phyloP scores from a whole-genome alignment of 2,888 invertebrate genomes.

The Drosophila infuscata region DNA sequence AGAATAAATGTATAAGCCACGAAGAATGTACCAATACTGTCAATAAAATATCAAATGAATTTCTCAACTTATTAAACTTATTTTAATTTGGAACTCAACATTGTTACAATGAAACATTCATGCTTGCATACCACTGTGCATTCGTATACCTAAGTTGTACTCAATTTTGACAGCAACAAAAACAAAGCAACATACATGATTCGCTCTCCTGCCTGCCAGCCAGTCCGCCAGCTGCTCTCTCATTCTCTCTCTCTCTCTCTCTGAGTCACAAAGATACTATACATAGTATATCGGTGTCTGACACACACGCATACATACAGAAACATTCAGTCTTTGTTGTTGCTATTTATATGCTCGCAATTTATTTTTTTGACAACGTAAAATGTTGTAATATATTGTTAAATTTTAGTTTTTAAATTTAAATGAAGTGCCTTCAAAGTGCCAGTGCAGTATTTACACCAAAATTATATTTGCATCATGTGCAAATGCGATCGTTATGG shows the following conservation, averaged over 20 bases:
- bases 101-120: no score
- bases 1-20: conserved; percentile 26
- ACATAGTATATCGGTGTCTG: conserved; percentile 14
- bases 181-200: conserved; percentile 24
- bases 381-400: conserved; percentile 57
- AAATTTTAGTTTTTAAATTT: conserved; percentile 33
- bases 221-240: conserved; percentile 5
- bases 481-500: conserved; percentile 28
- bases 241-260: conserved; percentile 21
- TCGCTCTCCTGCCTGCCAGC: conserved; percentile 22
- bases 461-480: conserved; percentile 36
- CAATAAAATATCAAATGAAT: conserved; percentile 51
- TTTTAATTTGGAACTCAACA: background rate
- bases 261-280: conserved; percentile 22
- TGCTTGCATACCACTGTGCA: conserved; percentile 37
- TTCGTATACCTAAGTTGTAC: conserved; percentile 16
- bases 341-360: conserved; percentile 62
- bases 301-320: conserved; percentile 20
- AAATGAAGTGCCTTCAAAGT: conserved; percentile 46
- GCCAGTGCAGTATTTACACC: conserved; percentile 51
- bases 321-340: conserved; percentile 59
- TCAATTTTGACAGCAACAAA: conserved; percentile 47
- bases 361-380: conserved; percentile 56
- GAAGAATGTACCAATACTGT: conserved; percentile 41
- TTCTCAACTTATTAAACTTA: background rate